Evolutionary conservation across 2,113 vertebrate species (phyloP), one percentile per base, ranked within the genome.

Genomic region (Psilopsiagon aymara): DNA sequence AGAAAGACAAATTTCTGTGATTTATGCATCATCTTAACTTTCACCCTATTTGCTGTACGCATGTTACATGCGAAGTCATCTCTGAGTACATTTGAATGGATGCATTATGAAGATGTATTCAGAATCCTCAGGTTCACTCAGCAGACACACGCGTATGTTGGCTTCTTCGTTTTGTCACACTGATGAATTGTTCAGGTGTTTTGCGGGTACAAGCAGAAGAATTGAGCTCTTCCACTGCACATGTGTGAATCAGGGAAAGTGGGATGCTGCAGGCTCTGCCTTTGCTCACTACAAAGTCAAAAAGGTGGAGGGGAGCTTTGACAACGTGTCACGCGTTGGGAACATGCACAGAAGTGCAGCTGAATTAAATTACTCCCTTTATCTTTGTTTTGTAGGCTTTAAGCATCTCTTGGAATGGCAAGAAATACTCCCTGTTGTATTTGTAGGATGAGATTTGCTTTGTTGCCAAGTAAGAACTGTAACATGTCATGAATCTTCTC

Each of bases 11-110:
- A 76, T 71, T 51, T 24, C 29, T 33, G 24, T n/a, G 10, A 16
- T 64, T 29, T 16, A 3, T 41, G 28, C n/a, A 1, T 47, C 17
- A 5, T 55, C 51, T 47, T 63, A 21, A 71, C 69, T 21, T 69
- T 46, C 33, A 8, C 23, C 16, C 24, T 41, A 0, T 82, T 87
- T 52, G 31, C 81, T 66, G 1, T 23, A 0, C 7, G 0, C 6
- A 2, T 17, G 2, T n/a, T 31, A 7, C 29, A 2, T 33, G 1
- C 10, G 64, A 49, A 60, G 73, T 41, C 1, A 0, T 46, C 60
- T 20, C 67, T 52, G 74, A 96, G 46, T 17, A 8, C 1, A 1
- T 80, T 69, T 66, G 70, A 76, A 27, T 39, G 66, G 29, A 1
- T 75, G 5, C 1, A 2, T 59, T 47, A 71, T 10, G 46, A 60